Percentiles rank a stretch among this genome's conserved stretches.
These are phyloP conservation scores for Caenorhabditis becei DNA, from an alignment of 2,888 invertebrate species.

Conservation along the genomic window DNA sequence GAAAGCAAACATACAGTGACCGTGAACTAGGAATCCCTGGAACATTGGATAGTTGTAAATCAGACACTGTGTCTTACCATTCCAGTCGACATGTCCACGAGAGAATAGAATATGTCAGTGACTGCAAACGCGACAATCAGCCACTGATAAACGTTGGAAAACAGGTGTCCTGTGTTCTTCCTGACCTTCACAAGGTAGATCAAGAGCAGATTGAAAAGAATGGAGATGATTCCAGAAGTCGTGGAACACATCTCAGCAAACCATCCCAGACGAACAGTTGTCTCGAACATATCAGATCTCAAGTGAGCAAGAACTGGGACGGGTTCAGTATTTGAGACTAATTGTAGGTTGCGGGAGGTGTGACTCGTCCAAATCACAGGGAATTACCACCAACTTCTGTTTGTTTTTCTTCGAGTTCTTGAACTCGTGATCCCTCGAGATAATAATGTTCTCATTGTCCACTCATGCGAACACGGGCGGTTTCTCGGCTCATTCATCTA, in stretches of 20 bases:
- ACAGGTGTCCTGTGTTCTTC: background rate
- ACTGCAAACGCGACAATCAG: background rate
- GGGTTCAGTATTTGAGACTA: background rate
- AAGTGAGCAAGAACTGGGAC: background rate
- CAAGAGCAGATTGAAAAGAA: background rate
- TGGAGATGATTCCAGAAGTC: background rate
- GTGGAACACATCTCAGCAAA: background rate
- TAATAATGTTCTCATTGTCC: background rate
- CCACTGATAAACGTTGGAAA: background rate
- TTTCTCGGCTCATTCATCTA: too few species aligned
- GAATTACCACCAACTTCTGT: background rate
- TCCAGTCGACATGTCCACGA: background rate
- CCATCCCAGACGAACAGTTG: background rate
- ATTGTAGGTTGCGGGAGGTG: background rate
- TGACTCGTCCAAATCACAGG: background rate
- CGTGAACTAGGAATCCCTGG: background rate
- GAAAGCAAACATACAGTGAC: conserved; percentile 2
- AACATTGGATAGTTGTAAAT: background rate
- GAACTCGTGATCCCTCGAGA: background rate
- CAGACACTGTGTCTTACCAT: background rate
- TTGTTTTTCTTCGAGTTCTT: background rate
- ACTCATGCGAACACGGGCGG: background rate
- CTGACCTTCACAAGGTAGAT: background rate
- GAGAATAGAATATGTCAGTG: background rate
- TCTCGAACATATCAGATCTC: background rate